phyloP scores from a whole-genome alignment of 2,888 invertebrate genomes.

The Tipula vernalis region DNA sequence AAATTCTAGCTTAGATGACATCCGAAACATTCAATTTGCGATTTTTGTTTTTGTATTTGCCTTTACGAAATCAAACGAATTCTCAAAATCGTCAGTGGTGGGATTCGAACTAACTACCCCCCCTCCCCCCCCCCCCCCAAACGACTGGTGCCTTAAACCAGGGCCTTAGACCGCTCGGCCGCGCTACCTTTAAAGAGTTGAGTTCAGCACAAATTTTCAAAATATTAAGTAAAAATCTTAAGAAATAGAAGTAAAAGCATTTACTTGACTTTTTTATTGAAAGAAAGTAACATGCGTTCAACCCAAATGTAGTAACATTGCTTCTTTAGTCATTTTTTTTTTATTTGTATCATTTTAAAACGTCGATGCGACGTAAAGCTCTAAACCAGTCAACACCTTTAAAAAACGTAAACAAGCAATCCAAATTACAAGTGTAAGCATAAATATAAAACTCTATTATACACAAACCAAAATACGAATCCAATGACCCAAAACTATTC shows the following conservation, averaged over 20 bases:
- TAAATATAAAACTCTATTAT: neutral
- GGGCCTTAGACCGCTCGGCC: constrained; percentile 40
- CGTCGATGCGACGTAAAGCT: neutral
- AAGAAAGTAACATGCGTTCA: too few relatives aligned
- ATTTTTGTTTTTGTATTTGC: too few relatives aligned
- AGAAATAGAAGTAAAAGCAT: too few relatives aligned
- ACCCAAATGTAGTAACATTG: too few relatives aligned
- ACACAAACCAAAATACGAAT: neutral
- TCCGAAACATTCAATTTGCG: too few relatives aligned
- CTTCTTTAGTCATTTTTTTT: too few relatives aligned
- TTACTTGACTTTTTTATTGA: too few relatives aligned
- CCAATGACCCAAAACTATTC: neutral
- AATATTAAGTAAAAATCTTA: too few relatives aligned
- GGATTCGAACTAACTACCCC: neutral
- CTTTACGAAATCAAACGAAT: too few relatives aligned
- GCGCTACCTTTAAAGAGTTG: constrained; percentile 24
- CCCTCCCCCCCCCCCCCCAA: constrained; percentile 27
- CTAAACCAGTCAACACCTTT: neutral
- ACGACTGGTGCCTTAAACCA: constrained; percentile 40
- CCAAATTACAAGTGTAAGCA: neutral
- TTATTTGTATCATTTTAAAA: too few relatives aligned
- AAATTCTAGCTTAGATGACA: too few relatives aligned
- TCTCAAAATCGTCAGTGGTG: too few relatives aligned
- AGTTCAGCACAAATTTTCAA: neutral
- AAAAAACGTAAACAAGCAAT: neutral